Conservation (phyloP, 1,140 invertebrate species). For the Ctenoplectra terminalis region DNA sequence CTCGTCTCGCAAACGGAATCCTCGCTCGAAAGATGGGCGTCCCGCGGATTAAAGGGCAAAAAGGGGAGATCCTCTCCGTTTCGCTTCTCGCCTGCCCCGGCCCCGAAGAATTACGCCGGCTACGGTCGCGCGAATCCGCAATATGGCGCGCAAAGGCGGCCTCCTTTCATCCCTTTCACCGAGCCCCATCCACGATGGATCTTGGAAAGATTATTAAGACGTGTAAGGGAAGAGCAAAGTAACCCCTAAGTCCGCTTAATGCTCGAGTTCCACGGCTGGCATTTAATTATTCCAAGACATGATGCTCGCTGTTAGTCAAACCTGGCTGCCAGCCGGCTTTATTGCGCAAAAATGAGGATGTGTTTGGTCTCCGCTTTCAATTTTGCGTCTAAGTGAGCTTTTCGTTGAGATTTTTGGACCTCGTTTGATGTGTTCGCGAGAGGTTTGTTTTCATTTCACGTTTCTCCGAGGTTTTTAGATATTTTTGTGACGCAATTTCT, state of each 20-base stretch:
- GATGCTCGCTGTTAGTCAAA: conserved; percentile 35
- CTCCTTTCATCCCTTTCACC: conserved; percentile 26
- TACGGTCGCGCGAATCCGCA: conserved; percentile 22
- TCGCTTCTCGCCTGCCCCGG: background rate
- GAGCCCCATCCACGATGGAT: conserved; percentile 22
- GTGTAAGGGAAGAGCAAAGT: conserved; percentile 50
- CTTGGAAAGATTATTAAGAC: conserved; percentile 62
- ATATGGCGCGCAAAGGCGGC: conserved; percentile 11
- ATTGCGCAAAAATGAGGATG: conserved; percentile 30
- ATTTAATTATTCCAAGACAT: conserved; percentile 63
- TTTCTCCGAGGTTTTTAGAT: no score
- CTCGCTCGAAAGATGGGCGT: conserved; percentile 26
- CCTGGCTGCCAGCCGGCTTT: conserved; percentile 12
- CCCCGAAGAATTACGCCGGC: conserved; percentile 5
- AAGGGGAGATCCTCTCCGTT: conserved; percentile 18
- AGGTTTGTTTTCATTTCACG: no score
- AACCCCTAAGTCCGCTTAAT: conserved; percentile 57
- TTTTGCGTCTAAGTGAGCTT: no score
- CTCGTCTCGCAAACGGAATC: background rate
- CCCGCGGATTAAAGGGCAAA: conserved; percentile 41
- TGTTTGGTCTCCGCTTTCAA: background rate
- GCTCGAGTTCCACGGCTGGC: conserved; percentile 47
- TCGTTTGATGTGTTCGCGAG: no score
- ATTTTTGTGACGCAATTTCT: no score
- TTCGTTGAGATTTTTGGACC: no score